phyloP scores from a whole-genome alignment of 2,888 invertebrate species.

The Keiferia lycopersicella region DNA sequence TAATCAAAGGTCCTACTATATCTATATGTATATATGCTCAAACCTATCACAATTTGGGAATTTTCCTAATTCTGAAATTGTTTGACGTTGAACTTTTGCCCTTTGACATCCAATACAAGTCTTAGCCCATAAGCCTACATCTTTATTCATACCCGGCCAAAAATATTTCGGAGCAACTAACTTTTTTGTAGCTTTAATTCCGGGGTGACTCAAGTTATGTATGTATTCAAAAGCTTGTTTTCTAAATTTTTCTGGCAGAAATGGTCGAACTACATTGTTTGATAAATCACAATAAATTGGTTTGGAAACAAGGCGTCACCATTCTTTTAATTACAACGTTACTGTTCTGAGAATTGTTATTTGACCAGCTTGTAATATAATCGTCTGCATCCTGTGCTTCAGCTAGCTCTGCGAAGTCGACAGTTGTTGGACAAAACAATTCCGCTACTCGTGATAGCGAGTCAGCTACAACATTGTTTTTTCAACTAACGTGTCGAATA shows the following conservation, averaged over 20 bases:
- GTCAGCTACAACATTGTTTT: conserved; percentile 28
- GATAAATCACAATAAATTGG: conserved; percentile 28
- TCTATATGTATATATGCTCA: conserved; percentile 36
- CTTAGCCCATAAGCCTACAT: conserved; percentile 25
- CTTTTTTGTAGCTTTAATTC: conserved; percentile 25
- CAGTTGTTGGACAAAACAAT: conserved; percentile 8
- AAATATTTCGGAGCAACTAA: conserved; percentile 23
- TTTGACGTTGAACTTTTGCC: conserved; percentile 32
- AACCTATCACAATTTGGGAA: conserved; percentile 30
- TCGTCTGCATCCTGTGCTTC: conserved; percentile 22
- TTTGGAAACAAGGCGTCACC: neutral
- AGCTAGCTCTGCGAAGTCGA: conserved; percentile 25
- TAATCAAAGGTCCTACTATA: conserved; percentile 32
- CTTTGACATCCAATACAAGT: conserved; percentile 30
- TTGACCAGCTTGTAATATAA: neutral
- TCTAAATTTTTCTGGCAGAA: conserved; percentile 24
- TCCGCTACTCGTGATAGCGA: conserved; percentile 27
- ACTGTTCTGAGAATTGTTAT: neutral
- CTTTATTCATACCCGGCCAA: conserved; percentile 30
- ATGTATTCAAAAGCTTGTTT: conserved; percentile 25
- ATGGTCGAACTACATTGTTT: conserved; percentile 21
- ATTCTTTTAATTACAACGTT: conserved; percentile 4
- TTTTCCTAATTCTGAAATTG: conserved; percentile 13
- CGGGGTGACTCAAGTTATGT: conserved; percentile 31
- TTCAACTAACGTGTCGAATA: conserved; percentile 22